These are phyloP conservation scores for Smithornis capensis DNA, from an alignment of 2,113 vertebrate genomes.

Conservation along the genomic window DNA sequence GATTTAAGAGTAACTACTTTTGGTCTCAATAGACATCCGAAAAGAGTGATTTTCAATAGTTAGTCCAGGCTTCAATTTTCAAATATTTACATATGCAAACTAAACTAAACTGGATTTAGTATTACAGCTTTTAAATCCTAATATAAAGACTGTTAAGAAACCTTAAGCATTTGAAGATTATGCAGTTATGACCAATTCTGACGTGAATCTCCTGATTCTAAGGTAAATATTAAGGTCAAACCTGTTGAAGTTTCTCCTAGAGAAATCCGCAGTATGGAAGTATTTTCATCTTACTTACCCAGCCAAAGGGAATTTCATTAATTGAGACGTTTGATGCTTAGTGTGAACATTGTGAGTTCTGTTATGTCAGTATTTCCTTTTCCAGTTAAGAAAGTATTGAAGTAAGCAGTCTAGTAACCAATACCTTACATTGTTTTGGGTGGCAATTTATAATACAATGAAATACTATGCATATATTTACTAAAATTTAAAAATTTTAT, in stretches of 20 bases:
- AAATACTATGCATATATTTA: background rate
- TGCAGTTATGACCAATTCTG: background rate
- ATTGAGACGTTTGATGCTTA: background rate
- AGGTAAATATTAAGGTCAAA: background rate
- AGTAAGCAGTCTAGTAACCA: background rate
- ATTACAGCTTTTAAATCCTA: background rate
- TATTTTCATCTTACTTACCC: background rate
- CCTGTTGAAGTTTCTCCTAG: background rate
- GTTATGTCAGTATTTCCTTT: background rate
- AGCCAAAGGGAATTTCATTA: background rate
- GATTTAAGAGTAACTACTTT: background rate
- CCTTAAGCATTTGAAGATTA: background rate
- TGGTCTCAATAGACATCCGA: background rate
- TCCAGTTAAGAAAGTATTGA: background rate
- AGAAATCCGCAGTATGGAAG: background rate
- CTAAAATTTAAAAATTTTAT: background rate
- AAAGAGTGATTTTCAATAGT: background rate
- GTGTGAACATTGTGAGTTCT: background rate
- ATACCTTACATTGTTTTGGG: background rate
- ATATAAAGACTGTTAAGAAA: background rate
- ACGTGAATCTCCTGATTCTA: background rate
- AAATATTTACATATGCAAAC: background rate
- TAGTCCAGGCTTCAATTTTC: background rate
- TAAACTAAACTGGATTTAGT: background rate
- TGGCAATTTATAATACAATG: background rate